phyloP scores from a whole-genome alignment of 2,888 invertebrate species.

The Noctua comes region DNA sequence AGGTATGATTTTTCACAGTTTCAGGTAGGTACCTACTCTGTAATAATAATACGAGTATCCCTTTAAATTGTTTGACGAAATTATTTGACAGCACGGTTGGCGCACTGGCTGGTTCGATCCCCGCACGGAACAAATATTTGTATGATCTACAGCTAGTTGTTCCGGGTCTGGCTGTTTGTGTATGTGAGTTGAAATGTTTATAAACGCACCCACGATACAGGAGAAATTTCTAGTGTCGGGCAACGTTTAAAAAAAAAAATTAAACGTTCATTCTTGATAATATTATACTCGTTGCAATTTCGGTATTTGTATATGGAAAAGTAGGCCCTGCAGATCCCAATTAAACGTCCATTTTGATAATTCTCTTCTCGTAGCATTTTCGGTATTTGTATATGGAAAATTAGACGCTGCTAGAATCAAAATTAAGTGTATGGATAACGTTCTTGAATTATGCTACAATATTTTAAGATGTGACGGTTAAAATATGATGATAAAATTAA shows the following conservation, averaged over 20 bases:
- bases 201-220: rapidly evolving
- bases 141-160: too few relatives aligned
- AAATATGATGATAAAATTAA: neutral
- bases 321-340: too few relatives aligned
- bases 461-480: neutral
- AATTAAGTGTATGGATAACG: neutral
- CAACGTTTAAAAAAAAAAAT: too few relatives aligned
- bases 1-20: neutral
- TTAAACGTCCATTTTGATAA: too few relatives aligned
- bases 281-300: neutral
- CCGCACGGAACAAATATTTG: too few relatives aligned
- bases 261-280: neutral
- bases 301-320: neutral
- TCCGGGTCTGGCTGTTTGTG: too few relatives aligned
- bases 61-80: too few relatives aligned
- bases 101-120: too few relatives aligned
- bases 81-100: too few relatives aligned
- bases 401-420: neutral
- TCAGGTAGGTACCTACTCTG: neutral
- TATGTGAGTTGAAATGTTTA: too few relatives aligned
- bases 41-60: neutral
- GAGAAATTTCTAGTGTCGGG: too few relatives aligned
- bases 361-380: neutral
- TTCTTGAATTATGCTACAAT: neutral
- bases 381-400: neutral